Evolutionary conservation across 2,888 invertebrate genomes (phyloP).

Genomic region (Coelinius sp.): DNA sequence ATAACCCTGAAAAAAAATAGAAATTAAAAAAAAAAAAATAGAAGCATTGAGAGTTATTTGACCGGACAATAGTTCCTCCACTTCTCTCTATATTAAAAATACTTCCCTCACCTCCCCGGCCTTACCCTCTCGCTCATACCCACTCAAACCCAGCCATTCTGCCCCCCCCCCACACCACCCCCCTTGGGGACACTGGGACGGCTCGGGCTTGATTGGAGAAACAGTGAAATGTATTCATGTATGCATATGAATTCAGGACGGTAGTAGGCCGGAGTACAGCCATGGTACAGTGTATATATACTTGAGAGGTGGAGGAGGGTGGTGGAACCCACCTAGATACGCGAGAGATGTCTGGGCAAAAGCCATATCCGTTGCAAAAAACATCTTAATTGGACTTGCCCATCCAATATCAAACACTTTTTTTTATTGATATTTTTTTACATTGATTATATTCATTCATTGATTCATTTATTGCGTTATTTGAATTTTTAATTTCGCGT

Average conservation of each 20-base stretch:
- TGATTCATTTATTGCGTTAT: not conserved
- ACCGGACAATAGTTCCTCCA: constrained; percentile 36
- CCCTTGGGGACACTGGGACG: constrained; percentile 41
- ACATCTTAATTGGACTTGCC: constrained; percentile 65
- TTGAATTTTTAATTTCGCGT: not conserved
- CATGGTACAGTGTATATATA: constrained; percentile 30
- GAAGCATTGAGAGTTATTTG: constrained; percentile 12
- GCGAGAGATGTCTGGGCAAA: constrained; percentile 1
- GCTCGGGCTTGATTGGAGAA: constrained; percentile 64
- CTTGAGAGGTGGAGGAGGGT: no score
- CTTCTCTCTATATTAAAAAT: constrained; percentile 33
- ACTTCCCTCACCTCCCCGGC: not conserved
- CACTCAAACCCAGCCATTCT: no score
- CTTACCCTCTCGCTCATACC: not conserved
- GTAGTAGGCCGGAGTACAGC: constrained; percentile 30
- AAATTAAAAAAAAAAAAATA: not conserved
- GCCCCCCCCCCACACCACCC: constrained; percentile 16
- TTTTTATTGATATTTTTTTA: not conserved
- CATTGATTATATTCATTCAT: constrained; percentile 1
- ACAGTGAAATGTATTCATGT: constrained; percentile 68
- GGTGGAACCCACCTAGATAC: constrained; percentile 15
- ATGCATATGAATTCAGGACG: constrained; percentile 68
- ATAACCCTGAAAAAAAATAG: constrained; percentile 14
- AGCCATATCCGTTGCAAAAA: constrained; percentile 47
- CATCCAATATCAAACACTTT: constrained; percentile 16